phyloP scores from a whole-genome alignment of 2,888 invertebrate species.

The Arctia plantaginis region DNA sequence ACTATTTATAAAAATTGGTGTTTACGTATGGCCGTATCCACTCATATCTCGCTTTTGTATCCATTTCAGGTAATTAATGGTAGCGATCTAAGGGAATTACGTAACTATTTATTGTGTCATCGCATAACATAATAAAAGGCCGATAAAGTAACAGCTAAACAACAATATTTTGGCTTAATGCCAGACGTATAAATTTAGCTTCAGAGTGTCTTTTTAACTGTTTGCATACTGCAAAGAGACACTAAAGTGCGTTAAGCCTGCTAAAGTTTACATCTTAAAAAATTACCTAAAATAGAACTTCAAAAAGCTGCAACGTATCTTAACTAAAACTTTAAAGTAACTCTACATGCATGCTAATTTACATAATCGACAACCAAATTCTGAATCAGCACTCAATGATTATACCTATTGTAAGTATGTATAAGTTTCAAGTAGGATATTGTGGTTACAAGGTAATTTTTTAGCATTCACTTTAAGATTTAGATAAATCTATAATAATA shows the following conservation, averaged over 20 bases:
- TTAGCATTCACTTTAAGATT: background rate
- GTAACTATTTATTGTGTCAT: constrained; percentile 31
- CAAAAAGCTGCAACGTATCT: too few species aligned
- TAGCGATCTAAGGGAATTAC: background rate
- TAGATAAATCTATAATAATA: background rate
- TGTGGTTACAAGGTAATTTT: background rate
- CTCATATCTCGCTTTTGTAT: background rate
- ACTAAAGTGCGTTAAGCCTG: constrained; percentile 13
- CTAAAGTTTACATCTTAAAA: background rate
- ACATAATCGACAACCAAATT: background rate
- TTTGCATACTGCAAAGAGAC: constrained; percentile 15
- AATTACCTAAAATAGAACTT: background rate
- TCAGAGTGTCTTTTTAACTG: constrained; percentile 21
- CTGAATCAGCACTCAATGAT: background rate
- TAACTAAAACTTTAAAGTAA: too few species aligned
- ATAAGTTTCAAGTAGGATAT: too few species aligned
- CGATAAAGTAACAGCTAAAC: constrained; percentile 36
- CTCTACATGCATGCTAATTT: background rate
- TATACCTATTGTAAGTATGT: too few species aligned
- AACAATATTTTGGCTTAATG: constrained; percentile 42
- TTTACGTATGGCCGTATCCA: background rate
- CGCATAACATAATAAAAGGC: constrained; percentile 32
- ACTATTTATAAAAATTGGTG: background rate
- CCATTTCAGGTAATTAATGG: background rate
- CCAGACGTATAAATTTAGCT: constrained; percentile 34